phyloP scores from a whole-genome alignment of 2,797 vertebrate species.

The Molossus molossus region DNA sequence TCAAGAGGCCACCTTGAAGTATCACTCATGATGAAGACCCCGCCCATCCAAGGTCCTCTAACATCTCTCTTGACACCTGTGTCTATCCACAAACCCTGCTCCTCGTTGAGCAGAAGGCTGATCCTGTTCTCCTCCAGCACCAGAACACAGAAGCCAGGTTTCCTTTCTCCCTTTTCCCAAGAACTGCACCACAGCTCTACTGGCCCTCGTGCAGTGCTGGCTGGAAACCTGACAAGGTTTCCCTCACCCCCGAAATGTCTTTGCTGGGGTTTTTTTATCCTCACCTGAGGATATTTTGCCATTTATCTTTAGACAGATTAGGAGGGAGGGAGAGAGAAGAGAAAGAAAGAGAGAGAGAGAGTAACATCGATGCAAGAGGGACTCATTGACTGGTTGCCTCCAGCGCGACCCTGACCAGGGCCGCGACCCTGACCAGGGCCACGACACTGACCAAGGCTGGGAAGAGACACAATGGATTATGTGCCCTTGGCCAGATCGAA shows the following conservation, averaged over 20 bases:
- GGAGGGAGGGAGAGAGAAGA: too few species aligned
- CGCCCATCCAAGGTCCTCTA: background rate
- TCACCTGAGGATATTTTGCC: too few species aligned
- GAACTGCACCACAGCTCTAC: conserved; percentile 19
- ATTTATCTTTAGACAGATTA: too few species aligned
- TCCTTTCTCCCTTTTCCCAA: conserved; percentile 65
- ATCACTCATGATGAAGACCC: background rate
- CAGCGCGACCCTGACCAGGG: too few species aligned
- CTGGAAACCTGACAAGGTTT: background rate
- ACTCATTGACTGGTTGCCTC: too few species aligned
- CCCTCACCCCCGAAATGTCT: background rate
- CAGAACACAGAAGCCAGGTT: conserved; percentile 4
- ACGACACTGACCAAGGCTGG: too few species aligned
- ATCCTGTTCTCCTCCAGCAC: background rate
- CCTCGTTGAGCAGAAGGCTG: background rate
- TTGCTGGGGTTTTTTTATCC: background rate
- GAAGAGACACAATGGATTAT: too few species aligned
- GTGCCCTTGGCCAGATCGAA: too few species aligned
- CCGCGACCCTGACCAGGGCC: too few species aligned
- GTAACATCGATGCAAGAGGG: too few species aligned
- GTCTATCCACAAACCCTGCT: background rate
- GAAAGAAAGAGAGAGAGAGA: too few species aligned
- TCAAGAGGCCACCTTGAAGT: background rate
- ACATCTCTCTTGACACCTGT: background rate
- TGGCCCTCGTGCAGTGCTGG: background rate